Evolutionary conservation across 2,888 invertebrate species (phyloP).

Genomic region (Morpho deidamia): DNA sequence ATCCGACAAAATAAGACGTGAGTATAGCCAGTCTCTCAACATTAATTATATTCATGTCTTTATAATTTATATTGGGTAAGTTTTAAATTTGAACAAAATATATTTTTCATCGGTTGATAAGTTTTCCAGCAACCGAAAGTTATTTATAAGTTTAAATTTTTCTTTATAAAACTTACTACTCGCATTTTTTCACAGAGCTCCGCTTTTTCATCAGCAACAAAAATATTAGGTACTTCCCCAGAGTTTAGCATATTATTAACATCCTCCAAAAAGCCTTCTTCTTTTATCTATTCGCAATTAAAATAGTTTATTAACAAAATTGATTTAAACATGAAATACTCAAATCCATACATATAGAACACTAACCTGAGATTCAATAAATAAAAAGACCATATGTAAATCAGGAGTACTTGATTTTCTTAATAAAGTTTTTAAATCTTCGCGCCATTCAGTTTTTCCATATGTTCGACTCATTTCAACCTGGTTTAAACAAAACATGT

Average conservation of each 20-base stretch:
- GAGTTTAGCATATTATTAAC: slow-evolving; percentile 94
- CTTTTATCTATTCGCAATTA: slow-evolving; percentile 83
- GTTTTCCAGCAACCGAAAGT: too few relatives aligned
- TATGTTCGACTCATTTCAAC: slow-evolving; percentile 95
- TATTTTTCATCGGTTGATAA: too few relatives aligned
- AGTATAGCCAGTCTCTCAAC: too few relatives aligned
- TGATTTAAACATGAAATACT: too few relatives aligned
- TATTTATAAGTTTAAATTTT: too few relatives aligned
- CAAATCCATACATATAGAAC: not conserved
- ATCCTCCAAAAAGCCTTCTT: slow-evolving; percentile 95
- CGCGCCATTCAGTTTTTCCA: slow-evolving; percentile 91
- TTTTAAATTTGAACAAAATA: too few relatives aligned
- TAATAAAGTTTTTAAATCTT: slow-evolving; percentile 91
- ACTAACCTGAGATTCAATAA: slow-evolving; percentile 90
- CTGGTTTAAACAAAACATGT: slow-evolving; percentile 53
- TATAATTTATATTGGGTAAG: too few relatives aligned
- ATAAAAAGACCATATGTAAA: slow-evolving; percentile 92
- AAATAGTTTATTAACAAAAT: not conserved
- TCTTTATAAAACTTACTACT: slow-evolving; percentile 49
- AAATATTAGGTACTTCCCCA: slow-evolving; percentile 96
- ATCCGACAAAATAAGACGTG: too few relatives aligned
- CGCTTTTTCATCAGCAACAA: slow-evolving; percentile 89
- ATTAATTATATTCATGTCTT: too few relatives aligned
- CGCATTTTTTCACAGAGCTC: slow-evolving; percentile 97
- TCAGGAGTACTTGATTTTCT: slow-evolving; percentile 90